Base-by-base conservation (phyloP, 2,797 vertebrate genomes). In the Lophius americanus region DNA sequence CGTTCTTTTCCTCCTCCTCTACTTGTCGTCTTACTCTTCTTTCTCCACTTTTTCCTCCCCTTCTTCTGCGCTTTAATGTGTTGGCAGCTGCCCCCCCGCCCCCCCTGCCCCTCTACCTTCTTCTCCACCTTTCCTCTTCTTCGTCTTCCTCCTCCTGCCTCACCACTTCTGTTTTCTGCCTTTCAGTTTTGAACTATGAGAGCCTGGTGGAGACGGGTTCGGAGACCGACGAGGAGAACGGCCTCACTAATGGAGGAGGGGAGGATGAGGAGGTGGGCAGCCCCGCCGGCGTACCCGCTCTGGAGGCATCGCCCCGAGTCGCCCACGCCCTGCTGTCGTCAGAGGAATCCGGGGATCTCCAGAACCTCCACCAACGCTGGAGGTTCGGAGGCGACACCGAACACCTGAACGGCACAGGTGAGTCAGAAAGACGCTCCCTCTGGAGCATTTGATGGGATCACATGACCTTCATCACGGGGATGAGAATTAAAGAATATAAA, bases 161-260 rank as follows among this genome's bases (percentile, higher is more conserved):
- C 12, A 36, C 51, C 35, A 37, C 35, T 4, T 38, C 36, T 54
- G 64, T 71, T 76, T 51, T 66, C 35, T 76, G 60, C 60, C 38
- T 85, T 79, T 35, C 92, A 98, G 96, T 97, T 88, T 82, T 96
- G 89, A 96, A 93, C 91, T 98, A 96, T 91, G 96, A 97, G 88
- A 94, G 92, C 55, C 93, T 96, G 91, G 92, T 95, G 91, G 96
- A 97, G 82, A 95, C 95, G 23, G 93, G 94, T 76, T 98, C 96
- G 4, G 97, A 97, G 88, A 96, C 95, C 2, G 96, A 98, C 63
- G 97, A 98, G 75, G 95, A 96, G 39, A 90, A 91, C 38, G 76
- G 91, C 68, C 90, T 94, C 65, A 76, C 92, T 41, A 93, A 92
- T 59, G 46, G 53, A 33, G 61, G 38, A 5, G 53, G 1, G 1